These are phyloP conservation scores for Catharus fuscescens DNA, from an alignment of 2,113 vertebrate species.

Conservation along the genomic window DNA sequence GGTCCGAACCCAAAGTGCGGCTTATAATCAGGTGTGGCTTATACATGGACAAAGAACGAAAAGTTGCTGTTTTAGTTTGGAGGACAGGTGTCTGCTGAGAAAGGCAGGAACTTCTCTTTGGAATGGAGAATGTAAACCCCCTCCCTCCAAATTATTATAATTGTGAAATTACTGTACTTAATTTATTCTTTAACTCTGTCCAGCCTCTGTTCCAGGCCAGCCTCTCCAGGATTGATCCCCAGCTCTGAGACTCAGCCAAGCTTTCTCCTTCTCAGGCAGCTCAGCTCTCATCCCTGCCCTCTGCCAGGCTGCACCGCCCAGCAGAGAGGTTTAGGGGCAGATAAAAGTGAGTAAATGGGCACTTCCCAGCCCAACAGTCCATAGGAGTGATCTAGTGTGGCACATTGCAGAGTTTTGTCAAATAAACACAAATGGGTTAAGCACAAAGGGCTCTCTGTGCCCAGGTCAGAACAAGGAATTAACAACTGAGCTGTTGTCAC, in stretches of 20 bases:
- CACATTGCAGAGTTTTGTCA: not conserved
- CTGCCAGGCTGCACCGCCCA: not conserved
- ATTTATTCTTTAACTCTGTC: no score
- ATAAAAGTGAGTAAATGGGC: slow-evolving; percentile 42
- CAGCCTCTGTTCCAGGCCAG: no score
- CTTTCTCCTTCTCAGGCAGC: not conserved
- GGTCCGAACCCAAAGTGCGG: no score
- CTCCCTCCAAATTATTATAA: no score
- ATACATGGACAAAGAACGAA: no score
- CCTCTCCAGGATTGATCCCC: not conserved
- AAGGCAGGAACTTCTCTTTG: no score
- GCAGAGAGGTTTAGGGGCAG: slow-evolving; percentile 16
- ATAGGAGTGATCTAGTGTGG: not conserved
- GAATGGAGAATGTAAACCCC: no score
- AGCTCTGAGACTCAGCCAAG: not conserved
- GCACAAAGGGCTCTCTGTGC: not conserved
- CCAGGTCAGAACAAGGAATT: not conserved
- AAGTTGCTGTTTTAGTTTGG: no score
- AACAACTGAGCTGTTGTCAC: not conserved
- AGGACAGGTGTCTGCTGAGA: no score
- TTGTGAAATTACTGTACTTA: no score
- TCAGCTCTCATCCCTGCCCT: not conserved
- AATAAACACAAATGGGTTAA: not conserved
- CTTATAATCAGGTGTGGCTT: no score
- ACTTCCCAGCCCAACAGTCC: not conserved